These are phyloP conservation scores for Scelioninae gen. 2 DNA, from an alignment of 2,888 invertebrate species.

Conservation along the genomic window DNA sequence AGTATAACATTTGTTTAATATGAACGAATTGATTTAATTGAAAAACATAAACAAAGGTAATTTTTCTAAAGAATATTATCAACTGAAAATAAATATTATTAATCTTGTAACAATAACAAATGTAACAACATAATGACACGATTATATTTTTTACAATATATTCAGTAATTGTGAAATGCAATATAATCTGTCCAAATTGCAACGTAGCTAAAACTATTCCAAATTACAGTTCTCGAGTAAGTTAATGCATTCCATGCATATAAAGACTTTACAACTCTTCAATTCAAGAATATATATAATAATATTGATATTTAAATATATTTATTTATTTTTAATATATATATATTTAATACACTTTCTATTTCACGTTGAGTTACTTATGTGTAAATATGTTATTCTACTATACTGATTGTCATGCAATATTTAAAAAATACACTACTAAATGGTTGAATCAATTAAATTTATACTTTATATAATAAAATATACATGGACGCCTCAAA, in stretches of 20 bases:
- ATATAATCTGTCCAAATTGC: conserved; percentile 16
- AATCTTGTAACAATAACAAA: conserved; percentile 1
- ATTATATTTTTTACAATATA: background rate
- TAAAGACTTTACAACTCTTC: conserved; percentile 31
- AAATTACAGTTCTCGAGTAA: conserved; percentile 42
- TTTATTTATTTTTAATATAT: conserved; percentile 15
- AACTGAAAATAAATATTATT: conserved; percentile 1
- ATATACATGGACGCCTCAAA: background rate
- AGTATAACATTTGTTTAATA: too few species aligned
- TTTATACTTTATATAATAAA: background rate
- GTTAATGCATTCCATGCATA: conserved; percentile 50
- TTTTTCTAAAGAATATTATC: background rate
- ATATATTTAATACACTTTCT: conserved; percentile 3
- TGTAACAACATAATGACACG: background rate
- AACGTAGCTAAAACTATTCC: conserved; percentile 20
- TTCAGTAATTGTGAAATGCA: conserved; percentile 9
- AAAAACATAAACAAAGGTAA: background rate
- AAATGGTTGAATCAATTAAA: conserved; percentile 20
- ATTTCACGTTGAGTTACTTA: conserved; percentile 41
- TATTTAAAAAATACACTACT: conserved; percentile 24
- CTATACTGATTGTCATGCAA: conserved; percentile 34
- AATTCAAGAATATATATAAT: too few species aligned
- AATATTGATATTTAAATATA: conserved; percentile 26
- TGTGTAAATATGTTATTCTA: conserved; percentile 24
- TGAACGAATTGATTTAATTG: too few species aligned